phyloP scores from a whole-genome alignment of 2,113 vertebrate species.

The Excalfactoria chinensis region DNA sequence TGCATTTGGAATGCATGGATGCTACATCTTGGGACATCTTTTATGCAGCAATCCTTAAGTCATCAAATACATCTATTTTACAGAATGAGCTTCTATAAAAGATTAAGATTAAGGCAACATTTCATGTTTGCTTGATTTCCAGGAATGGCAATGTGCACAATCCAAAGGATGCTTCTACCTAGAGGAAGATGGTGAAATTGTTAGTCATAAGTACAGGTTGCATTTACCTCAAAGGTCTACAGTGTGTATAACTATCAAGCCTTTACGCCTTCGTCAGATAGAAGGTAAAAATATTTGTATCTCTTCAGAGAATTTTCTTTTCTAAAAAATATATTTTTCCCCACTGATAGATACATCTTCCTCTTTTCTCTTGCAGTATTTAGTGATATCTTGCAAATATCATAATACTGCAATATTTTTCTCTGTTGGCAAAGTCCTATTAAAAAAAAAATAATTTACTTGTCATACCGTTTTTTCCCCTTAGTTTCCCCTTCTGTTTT shows the following conservation, averaged over 20 bases:
- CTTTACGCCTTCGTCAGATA: conserved; percentile 77
- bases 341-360: not conserved
- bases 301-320: not conserved
- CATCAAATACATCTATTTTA: not conserved
- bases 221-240: conserved; percentile 81
- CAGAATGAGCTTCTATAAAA: not conserved
- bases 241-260: conserved; percentile 87
- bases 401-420: not conserved
- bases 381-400: not conserved
- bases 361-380: not conserved
- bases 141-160: conserved; percentile 85
- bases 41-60: not conserved
- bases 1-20: no score
- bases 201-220: conserved; percentile 88
- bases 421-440: not conserved
- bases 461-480: not conserved
- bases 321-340: not conserved
- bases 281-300: conserved; percentile 68
- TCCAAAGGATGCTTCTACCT: conserved; percentile 92
- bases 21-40: not conserved
- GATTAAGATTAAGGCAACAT: not conserved
- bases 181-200: conserved; percentile 85
- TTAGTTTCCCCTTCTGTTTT: not conserved
- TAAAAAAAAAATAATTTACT: not conserved
- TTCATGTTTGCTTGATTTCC: conserved; percentile 13